phyloP scores from a whole-genome alignment of 2,797 vertebrate species.

The Bovichtus diacanthus region DNA sequence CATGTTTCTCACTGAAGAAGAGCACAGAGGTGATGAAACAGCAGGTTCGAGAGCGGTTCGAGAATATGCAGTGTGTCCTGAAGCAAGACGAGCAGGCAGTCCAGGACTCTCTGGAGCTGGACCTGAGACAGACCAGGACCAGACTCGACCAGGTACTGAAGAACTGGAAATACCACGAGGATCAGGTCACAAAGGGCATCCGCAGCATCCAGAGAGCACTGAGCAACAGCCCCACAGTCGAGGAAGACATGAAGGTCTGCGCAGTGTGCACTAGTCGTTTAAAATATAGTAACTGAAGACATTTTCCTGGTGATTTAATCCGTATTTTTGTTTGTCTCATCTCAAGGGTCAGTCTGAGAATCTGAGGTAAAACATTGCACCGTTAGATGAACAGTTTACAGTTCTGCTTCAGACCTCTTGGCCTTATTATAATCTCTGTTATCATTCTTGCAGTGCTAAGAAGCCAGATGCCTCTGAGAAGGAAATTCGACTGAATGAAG shows the following conservation, averaged over 20 bases:
- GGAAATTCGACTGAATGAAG: slow-evolving; percentile 76
- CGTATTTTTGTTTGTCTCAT: slow-evolving; percentile 24
- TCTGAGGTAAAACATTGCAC: slow-evolving; percentile 60
- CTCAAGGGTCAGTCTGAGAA: slow-evolving; percentile 43
- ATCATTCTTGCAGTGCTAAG: slow-evolving; percentile 63
- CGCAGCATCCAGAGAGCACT: slow-evolving; percentile 40
- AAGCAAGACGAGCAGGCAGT: slow-evolving; percentile 73
- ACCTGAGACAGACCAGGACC: slow-evolving; percentile 71
- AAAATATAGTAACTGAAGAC: background rate
- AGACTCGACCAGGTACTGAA: slow-evolving; percentile 77
- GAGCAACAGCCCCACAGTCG: slow-evolving; percentile 2
- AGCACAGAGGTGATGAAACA: slow-evolving; percentile 81
- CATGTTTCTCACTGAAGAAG: slow-evolving; percentile 54
- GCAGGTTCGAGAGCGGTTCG: slow-evolving; percentile 76
- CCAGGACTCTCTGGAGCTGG: slow-evolving; percentile 78
- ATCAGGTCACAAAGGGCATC: slow-evolving; percentile 72
- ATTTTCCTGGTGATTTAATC: slow-evolving; percentile 1
- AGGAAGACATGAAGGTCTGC: slow-evolving; percentile 37
- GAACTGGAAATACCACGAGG: slow-evolving; percentile 77
- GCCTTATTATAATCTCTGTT: background rate
- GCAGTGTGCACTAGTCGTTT: fast-evolving
- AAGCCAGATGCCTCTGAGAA: slow-evolving; percentile 69
- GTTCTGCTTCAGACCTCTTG: background rate
- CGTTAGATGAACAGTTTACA: background rate
- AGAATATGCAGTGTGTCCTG: slow-evolving; percentile 69